Percentiles rank a stretch among this genome's conserved stretches.
These are phyloP conservation scores for Silurus glanis DNA, from an alignment of 2,113 vertebrate species.

Conservation along the genomic window DNA sequence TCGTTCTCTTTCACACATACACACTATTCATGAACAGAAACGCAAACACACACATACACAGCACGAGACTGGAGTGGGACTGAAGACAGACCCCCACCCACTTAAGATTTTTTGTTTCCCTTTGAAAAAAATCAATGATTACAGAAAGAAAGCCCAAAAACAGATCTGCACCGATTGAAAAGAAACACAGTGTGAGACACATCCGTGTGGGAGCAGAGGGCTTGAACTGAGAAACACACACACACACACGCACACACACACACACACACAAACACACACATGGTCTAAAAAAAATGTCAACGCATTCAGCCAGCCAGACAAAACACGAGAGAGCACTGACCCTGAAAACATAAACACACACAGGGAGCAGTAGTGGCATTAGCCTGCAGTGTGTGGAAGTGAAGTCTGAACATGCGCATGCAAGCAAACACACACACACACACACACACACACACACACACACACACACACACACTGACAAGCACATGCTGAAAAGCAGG, in stretches of 20 bases:
- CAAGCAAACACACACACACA: not conserved
- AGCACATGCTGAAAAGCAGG: not conserved
- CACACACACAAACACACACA: not conserved
- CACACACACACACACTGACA: not conserved
- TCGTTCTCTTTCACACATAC: not conserved
- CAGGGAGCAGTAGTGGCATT: not conserved
- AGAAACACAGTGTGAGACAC: constrained; percentile 2
- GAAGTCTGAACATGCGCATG: not conserved
- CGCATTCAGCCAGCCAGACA: not conserved
- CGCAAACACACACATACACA: not conserved
- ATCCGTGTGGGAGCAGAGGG: not conserved
- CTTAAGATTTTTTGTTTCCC: not conserved
- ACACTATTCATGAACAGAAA: not conserved
- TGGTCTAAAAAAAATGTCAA: not conserved
- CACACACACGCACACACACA: not conserved
- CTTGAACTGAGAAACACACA: not conserved
- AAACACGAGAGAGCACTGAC: not conserved
- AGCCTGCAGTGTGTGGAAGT: constrained; percentile 11
- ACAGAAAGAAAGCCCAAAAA: constrained; percentile 1
- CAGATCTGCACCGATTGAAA: not conserved
- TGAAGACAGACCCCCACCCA: not conserved
- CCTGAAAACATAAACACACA: not conserved
- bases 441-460: not conserved
- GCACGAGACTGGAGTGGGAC: not conserved
- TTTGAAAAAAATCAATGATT: not conserved